A percentile compares a stretch with the other conserved stretches of the same genome.
phyloP scores from a whole-genome alignment of 2,113 vertebrate species.

The Scomber colias region DNA sequence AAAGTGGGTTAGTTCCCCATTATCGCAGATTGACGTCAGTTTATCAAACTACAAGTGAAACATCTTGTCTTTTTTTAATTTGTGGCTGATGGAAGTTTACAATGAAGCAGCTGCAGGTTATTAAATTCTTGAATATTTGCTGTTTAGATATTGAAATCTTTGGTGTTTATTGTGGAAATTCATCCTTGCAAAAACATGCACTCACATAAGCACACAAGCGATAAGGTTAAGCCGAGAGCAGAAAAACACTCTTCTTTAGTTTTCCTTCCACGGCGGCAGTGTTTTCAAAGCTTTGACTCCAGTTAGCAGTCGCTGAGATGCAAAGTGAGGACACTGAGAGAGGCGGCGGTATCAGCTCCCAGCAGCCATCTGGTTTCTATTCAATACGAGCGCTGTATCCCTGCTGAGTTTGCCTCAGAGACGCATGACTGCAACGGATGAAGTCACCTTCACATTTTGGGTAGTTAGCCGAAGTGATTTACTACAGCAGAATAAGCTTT shows the following conservation, averaged over 20 bases:
- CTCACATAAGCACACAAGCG: neutral
- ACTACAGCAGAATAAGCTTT: neutral
- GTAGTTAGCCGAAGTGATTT: neutral
- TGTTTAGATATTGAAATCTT: too few relatives aligned
- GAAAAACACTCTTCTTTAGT: neutral
- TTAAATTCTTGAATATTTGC: too few relatives aligned
- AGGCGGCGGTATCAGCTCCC: neutral
- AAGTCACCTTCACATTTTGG: neutral
- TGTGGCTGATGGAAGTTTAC: neutral
- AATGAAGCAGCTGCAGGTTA: neutral
- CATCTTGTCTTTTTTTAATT: too few relatives aligned
- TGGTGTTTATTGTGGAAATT: neutral
- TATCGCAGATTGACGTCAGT: too few relatives aligned
- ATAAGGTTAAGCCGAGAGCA: neutral
- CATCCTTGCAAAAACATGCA: neutral
- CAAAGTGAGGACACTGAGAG: neutral
- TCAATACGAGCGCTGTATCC: neutral
- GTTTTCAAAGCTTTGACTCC: conserved; percentile 13
- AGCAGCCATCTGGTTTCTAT: conserved; percentile 58
- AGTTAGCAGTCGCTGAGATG: neutral
- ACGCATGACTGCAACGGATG: too few relatives aligned
- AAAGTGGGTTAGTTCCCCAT: too few relatives aligned
- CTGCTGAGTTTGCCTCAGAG: too few relatives aligned
- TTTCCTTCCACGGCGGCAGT: neutral
- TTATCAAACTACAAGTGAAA: too few relatives aligned